Base-by-base conservation (phyloP, 2,797 vertebrate genomes). In the Enteromius mattozi region DNA sequence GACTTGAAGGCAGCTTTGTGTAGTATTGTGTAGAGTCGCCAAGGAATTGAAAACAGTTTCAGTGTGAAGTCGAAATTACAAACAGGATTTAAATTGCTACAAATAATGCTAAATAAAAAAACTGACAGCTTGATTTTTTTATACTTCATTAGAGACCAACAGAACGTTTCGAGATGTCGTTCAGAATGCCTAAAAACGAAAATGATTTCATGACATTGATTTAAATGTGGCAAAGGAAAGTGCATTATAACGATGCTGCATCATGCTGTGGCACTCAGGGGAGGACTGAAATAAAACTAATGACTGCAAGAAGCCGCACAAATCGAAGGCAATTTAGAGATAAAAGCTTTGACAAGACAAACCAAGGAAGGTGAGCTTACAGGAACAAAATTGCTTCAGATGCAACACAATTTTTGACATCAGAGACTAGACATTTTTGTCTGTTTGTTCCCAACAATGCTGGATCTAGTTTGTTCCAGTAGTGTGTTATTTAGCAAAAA, bases 261-360 rank as follows among this genome's bases (percentile, higher is more conserved):
- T 71, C 56, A 65, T 45, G 69, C 84, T 86, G 79, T 30, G 27
- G 56, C 77, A 85, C 66, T 80, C 61, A 37, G 75, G 49, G 27
- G 56, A 79, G 59, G 77, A 75, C 82, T 51, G 40, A 79, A 77
- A 69, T 24, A 79, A 80, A 79, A 87, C 59, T 80, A 85, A 87
- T 78, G 77, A 69, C 68, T 78, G 59, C 56, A 63, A 81, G 68
- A 83, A 84, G 83, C 71, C 42, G 13, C 49, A 81, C 40, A 74
- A 84, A 84, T 84, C 81, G 66, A 83, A 87, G 80, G 74, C 51
- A 84, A 75, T 49, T 78, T 71, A 68, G 69, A 81, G 84, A 87
- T 88, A 81, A 88, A 88, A 88, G 77, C 70, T 70, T 54, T 65
- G 42, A 70, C 61, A 54, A 61, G 70, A 61, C 78, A 80, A 84